Evolutionary conservation across 2,113 vertebrate genomes (phyloP).

Genomic region (Chloropsis cyanopogon): DNA sequence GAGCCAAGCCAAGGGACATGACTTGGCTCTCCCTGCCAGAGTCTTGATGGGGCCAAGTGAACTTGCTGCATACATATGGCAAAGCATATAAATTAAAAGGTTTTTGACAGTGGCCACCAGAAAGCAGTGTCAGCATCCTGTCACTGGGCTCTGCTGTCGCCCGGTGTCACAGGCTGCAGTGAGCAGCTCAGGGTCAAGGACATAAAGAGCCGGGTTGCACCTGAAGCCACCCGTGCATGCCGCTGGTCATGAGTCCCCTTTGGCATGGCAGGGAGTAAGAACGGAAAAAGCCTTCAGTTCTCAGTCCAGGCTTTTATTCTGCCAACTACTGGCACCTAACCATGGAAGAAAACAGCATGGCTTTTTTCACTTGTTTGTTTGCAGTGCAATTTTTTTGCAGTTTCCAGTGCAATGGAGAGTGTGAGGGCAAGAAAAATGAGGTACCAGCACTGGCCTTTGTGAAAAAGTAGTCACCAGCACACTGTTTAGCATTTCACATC

Average conservation of each 20-base stretch:
- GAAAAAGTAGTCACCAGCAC: neutral
- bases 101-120: constrained; percentile 6
- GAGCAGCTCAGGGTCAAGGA: neutral
- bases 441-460: neutral
- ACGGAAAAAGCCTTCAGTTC: neutral
- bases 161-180: neutral
- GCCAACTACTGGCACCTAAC: neutral
- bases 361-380: neutral
- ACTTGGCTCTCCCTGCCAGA: constrained; percentile 30
- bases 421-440: constrained; percentile 3
- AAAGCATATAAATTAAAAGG: constrained; percentile 16
- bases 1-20: constrained; percentile 50
- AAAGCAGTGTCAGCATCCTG: neutral
- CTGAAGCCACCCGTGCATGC: accelerated
- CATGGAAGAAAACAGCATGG: neutral
- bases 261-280: neutral
- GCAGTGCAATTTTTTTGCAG: neutral
- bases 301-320: neutral
- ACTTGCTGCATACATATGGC: neutral
- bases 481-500: neutral
- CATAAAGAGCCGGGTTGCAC: accelerated
- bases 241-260: neutral
- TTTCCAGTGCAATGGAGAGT: neutral
- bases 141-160: neutral
- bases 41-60: neutral